Conservation (phyloP, 2,888 invertebrate genomes). For the Nipponacmea schrenckii region DNA sequence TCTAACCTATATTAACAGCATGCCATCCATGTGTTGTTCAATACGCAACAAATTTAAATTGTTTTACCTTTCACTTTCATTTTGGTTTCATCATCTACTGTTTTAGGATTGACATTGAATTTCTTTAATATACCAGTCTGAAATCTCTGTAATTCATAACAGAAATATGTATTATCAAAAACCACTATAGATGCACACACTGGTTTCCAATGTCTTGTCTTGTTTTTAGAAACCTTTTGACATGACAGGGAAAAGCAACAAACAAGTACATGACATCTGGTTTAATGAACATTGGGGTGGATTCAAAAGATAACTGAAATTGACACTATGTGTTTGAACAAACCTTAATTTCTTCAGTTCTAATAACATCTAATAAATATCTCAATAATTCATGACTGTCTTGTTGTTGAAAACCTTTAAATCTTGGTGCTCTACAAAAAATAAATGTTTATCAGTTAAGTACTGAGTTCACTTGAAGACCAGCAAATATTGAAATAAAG, state of each 20-base stretch:
- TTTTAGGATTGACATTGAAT: conserved; percentile 78
- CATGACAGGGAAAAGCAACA: too few relatives aligned
- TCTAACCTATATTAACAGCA: too few relatives aligned
- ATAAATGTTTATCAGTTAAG: neutral
- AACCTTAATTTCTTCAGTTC: conserved; percentile 74
- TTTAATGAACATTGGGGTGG: too few relatives aligned
- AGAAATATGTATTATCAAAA: conserved; percentile 9
- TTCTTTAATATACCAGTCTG: conserved; percentile 83
- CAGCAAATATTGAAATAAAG: too few relatives aligned
- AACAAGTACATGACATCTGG: too few relatives aligned
- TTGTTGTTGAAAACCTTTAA: conserved; percentile 94
- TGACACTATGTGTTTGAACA: too few relatives aligned
- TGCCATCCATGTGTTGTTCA: too few relatives aligned
- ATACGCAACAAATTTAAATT: too few relatives aligned
- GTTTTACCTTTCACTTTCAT: conserved; percentile 76
- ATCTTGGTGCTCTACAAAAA: conserved; percentile 76
- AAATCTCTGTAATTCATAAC: conserved; percentile 75
- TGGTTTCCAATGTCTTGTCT: too few relatives aligned
- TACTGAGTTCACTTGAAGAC: neutral
- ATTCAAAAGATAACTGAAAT: too few relatives aligned
- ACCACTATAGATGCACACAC: too few relatives aligned
- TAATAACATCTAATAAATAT: conserved; percentile 88
- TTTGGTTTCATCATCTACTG: conserved; percentile 80
- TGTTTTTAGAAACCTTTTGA: too few relatives aligned
- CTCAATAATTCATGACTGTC: conserved; percentile 95